These are phyloP conservation scores for Microlaimidae sp. DNA, from an alignment of 2,888 invertebrate species.

Conservation along the genomic window DNA sequence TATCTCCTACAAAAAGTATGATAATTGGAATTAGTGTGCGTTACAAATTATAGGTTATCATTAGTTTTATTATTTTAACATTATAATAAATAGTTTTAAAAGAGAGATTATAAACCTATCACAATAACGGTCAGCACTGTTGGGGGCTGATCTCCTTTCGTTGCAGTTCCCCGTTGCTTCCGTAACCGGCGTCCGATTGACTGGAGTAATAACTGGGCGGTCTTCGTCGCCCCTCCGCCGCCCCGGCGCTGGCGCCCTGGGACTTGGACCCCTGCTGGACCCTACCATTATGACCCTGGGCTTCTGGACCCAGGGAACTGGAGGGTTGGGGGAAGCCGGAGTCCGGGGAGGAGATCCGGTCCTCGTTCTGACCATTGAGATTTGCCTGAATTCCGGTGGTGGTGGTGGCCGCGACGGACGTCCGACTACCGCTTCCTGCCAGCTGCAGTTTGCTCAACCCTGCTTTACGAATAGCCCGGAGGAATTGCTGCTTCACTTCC, in stretches of 20 bases:
- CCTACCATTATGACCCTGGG: no score
- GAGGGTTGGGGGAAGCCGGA: background rate
- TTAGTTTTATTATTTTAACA: no score
- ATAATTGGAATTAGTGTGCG: no score
- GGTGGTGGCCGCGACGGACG: background rate
- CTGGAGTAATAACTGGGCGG: slow-evolving; percentile 15
- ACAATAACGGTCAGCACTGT: no score
- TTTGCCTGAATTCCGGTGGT: no score
- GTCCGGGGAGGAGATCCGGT: slow-evolving; percentile 1
- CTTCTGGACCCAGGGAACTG: background rate
- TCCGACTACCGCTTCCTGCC: background rate
- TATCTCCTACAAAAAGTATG: no score
- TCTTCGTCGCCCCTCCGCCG: background rate
- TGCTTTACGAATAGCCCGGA: slow-evolving; percentile 15
- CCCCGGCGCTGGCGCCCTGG: no score
- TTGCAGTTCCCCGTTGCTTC: slow-evolving; percentile 12
- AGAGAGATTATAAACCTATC: no score
- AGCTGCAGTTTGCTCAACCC: background rate
- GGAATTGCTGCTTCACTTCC: slow-evolving; percentile 16
- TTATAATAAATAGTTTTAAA: no score
- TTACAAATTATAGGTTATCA: no score
- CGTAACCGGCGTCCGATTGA: slow-evolving; percentile 16
- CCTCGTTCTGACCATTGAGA: no score
- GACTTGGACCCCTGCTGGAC: no score
- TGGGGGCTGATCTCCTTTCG: background rate